phyloP scores from a whole-genome alignment of 2,797 vertebrate species.

The Chelon labrosus region DNA sequence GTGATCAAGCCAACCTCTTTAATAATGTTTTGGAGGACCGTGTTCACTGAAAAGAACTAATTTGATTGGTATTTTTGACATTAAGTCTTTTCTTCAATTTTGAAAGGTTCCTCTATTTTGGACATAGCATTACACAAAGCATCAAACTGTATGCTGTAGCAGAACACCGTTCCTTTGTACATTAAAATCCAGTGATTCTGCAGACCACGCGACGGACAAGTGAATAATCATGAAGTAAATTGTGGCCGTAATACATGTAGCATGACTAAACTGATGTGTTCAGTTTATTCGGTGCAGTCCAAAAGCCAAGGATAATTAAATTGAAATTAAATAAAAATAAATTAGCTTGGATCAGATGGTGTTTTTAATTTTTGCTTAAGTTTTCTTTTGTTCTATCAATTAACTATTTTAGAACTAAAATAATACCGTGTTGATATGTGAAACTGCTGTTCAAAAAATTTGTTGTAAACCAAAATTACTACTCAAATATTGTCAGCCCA shows the following conservation, averaged over 20 bases:
- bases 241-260: no score
- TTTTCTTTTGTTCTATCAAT: neutral
- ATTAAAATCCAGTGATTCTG: constrained; percentile 21
- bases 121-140: constrained; percentile 22
- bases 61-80: constrained; percentile 79
- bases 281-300: neutral
- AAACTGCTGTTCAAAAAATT: neutral
- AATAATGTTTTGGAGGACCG: constrained; percentile 81
- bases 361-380: neutral
- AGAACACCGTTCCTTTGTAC: constrained; percentile 26
- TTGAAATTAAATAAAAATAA: neutral
- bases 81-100: constrained; percentile 51
- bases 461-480: neutral
- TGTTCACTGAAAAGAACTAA: constrained; percentile 77
- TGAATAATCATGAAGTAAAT: neutral
- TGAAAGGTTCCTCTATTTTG: constrained; percentile 49
- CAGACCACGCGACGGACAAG: neutral
- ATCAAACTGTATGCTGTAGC: constrained; percentile 27
- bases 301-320: neutral
- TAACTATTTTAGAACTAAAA: neutral
- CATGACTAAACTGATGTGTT: neutral
- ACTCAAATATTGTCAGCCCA: no score
- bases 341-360: neutral
- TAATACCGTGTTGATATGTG: neutral
- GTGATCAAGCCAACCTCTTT: constrained; percentile 67